phyloP scores from a whole-genome alignment of 23 tunicate genomes.

The Ascidia mentula region DNA sequence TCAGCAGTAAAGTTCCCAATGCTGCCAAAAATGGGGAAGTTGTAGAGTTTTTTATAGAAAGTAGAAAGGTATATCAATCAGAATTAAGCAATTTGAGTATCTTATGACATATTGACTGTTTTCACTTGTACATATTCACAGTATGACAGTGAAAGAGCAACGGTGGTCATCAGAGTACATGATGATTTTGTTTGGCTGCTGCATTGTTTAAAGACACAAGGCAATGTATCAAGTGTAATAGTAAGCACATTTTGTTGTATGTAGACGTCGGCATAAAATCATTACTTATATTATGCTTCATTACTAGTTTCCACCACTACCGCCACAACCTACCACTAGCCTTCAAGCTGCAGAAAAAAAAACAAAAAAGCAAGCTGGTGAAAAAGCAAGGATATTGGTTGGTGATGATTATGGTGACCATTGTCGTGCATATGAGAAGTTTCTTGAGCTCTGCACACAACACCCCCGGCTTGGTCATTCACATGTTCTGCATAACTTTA shows the following conservation, averaged over 20 bases:
- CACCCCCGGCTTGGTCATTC: conserved; percentile 67
- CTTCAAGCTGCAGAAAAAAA: conserved; percentile 50
- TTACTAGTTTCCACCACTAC: conserved; percentile 68
- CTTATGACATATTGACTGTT: too few relatives aligned
- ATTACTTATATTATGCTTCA: neutral
- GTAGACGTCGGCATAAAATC: neutral
- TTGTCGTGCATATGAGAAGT: conserved; percentile 44
- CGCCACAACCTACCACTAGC: conserved; percentile 35
- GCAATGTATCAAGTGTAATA: conserved; percentile 39
- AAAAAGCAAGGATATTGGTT: conserved; percentile 35
- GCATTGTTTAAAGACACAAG: conserved; percentile 56
- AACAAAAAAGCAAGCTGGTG: conserved; percentile 55
- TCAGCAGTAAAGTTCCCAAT: conserved; percentile 39
- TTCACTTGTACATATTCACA: too few relatives aligned
- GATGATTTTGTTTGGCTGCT: conserved; percentile 68
- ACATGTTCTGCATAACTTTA: conserved; percentile 40
- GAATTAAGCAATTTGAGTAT: too few relatives aligned
- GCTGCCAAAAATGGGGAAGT: conserved; percentile 70
- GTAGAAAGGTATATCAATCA: conserved; percentile 40
- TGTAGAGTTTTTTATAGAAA: conserved; percentile 59
- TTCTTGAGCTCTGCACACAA: conserved; percentile 36
- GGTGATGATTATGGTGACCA: conserved; percentile 49
- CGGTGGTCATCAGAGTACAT: conserved; percentile 49
- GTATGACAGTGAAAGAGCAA: conserved; percentile 44
- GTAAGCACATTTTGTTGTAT: conserved; percentile 13